These are phyloP conservation scores for Carassius auratus DNA, from an alignment of 2,113 vertebrate species.

Conservation along the genomic window DNA sequence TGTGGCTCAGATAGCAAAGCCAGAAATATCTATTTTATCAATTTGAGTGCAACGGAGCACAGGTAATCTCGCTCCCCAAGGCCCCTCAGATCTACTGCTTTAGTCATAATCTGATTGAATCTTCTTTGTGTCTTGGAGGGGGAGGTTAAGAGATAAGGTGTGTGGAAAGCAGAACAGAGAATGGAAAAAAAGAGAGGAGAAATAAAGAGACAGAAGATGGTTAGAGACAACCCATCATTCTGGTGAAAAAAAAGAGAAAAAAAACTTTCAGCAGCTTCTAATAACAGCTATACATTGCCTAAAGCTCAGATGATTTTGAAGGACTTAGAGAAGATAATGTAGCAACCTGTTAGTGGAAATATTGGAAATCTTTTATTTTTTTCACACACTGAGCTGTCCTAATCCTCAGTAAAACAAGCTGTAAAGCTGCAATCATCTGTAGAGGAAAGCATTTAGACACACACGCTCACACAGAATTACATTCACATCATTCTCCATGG, in stretches of 20 bases:
- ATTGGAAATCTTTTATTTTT: not conserved
- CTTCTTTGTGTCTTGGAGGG: slow-evolving; percentile 22
- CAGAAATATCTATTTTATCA: not conserved
- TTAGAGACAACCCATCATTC: not conserved
- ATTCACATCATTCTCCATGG: not conserved
- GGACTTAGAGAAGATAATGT: slow-evolving; percentile 23
- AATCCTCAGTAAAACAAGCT: slow-evolving; percentile 33
- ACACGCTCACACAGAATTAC: not conserved
- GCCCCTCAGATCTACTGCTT: slow-evolving; percentile 28
- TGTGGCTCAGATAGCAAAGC: not conserved
- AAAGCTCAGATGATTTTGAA: slow-evolving; percentile 13
- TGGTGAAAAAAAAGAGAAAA: not conserved
- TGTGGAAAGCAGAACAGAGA: not conserved
- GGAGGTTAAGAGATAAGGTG: slow-evolving; percentile 11
- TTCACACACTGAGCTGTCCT: not conserved
- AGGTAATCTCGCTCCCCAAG: slow-evolving; percentile 49
- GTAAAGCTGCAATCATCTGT: not conserved
- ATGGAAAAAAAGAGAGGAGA: not conserved
- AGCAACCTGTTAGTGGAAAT: slow-evolving; percentile 2
- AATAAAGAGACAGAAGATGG: not conserved
- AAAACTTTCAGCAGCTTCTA: no score
- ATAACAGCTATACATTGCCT: not conserved
- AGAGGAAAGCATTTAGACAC: not conserved
- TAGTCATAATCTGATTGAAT: slow-evolving; percentile 12
- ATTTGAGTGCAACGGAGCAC: slow-evolving; percentile 38